Base-by-base conservation (phyloP, 2,113 vertebrate genomes). In the Scytalopus superciliaris region DNA sequence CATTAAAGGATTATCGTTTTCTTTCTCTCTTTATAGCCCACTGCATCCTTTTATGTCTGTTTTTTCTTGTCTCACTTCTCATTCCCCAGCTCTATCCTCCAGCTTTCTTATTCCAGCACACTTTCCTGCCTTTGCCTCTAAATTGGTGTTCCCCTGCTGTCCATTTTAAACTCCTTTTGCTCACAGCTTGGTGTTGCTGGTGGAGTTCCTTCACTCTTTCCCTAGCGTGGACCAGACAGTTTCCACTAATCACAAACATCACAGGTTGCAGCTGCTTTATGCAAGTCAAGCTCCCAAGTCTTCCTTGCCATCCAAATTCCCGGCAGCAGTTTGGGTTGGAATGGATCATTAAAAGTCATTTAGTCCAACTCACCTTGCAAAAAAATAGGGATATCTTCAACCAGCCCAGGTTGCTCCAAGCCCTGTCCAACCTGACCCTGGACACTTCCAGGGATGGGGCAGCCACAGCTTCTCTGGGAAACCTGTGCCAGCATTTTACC, bases 201-300 rank as follows among this genome's bases (percentile, higher is more conserved):
- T 42, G 27, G 28, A 4, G 14, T 60, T 72, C 59, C 37, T 64
- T 53, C 11, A 30, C 18, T 44, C 49, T 72, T 31, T 76, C 14
- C 35, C 66, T 14, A 44, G 44, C 27, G 66, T 1, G 19, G 24
- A 2, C 10, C 1, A 1, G 19, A 21, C 30, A 33, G 1, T 63
- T 92, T 78, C 47, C 49, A 40, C 27, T 39, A 64, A 33, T 33
- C 56, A 39, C n/a, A 16, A 59, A 25, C 30, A 70, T 31, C 33
- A 16, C 16, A 21, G 81, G 12, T 2, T 55, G 42, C 52, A 57
- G 59, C 23, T 59, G 56, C 19, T 88, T 69, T 25, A 18, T 31
- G 23, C 30, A 35, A 40, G 62, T 53, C 12, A 30, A 79, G 37
- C 47, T 73, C 40, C 35, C 0, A 11, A 66, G 40, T 44, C 44